Conservation (phyloP, 2,888 invertebrate genomes). For the Drosophila nr. perissopoda region DNA sequence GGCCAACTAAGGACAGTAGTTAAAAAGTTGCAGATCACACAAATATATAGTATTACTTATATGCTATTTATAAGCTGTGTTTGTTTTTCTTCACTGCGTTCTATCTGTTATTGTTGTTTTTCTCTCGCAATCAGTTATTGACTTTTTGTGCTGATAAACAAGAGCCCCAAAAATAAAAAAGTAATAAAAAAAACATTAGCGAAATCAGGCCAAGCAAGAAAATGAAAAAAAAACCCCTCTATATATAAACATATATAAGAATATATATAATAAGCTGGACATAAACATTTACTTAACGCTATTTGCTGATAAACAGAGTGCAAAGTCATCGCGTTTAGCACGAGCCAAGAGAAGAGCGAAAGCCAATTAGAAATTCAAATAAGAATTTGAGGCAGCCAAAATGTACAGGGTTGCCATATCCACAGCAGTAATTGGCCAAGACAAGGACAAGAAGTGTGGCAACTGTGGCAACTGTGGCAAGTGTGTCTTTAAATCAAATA, state of each 20-base stretch:
- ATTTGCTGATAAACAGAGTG: conserved; percentile 57
- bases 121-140: conserved; percentile 71
- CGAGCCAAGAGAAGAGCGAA: conserved; percentile 2
- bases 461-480: conserved; percentile 1
- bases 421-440: conserved; percentile 16
- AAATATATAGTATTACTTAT: not conserved
- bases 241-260: not conserved
- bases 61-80: conserved; percentile 58
- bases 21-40: conserved; percentile 42
- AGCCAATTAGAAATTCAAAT: conserved; percentile 46
- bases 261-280: conserved; percentile 11
- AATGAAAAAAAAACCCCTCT: not conserved
- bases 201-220: conserved; percentile 31
- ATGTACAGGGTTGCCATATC: conserved; percentile 19
- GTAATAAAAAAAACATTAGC: conserved; percentile 8
- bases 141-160: conserved; percentile 65
- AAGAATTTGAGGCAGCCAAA: conserved; percentile 6
- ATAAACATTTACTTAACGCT: conserved; percentile 38
- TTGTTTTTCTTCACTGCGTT: conserved; percentile 31
- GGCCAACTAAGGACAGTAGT: not conserved
- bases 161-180: conserved; percentile 12
- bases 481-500: conserved; percentile 31
- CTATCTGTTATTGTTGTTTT: not conserved
- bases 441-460: conserved; percentile 12
- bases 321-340: conserved; percentile 50